Percentiles rank a stretch among this genome's conserved stretches.
These are phyloP conservation scores for Phyto melanocephala DNA, from an alignment of 2,888 invertebrate species.

Conservation along the genomic window DNA sequence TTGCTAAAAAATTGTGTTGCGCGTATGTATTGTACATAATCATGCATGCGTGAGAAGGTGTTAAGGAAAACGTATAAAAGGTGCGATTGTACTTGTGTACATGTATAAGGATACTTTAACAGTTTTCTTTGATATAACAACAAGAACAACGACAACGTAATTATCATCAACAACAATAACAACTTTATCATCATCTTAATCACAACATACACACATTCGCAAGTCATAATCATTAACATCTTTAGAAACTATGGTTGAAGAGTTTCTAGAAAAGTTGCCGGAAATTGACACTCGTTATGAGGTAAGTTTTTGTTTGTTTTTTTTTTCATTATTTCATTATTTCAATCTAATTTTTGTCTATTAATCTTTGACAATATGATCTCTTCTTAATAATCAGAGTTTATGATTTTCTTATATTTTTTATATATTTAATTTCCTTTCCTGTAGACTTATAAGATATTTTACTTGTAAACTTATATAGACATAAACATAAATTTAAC, in stretches of 20 bases:
- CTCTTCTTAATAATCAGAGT: not conserved
- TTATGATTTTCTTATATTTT: not conserved
- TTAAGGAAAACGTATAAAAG: slow-evolving; percentile 26
- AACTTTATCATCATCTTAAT: slow-evolving; percentile 25
- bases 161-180: not conserved
- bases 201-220: not conserved
- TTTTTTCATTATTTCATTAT: not conserved
- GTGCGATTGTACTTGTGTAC: slow-evolving; percentile 12
- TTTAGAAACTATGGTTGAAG: slow-evolving; percentile 76
- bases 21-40: not conserved
- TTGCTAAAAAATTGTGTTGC: not conserved
- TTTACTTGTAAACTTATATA: not conserved
- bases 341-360: no score
- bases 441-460: slow-evolving; percentile 6
- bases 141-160: not conserved
- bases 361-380: no score
- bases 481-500: slow-evolving; percentile 31
- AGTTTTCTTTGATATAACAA: slow-evolving; percentile 28
- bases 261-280: slow-evolving; percentile 78
- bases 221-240: not conserved
- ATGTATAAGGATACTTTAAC: slow-evolving; percentile 32
- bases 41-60: slow-evolving; percentile 18
- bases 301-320: slow-evolving; percentile 58
- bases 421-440: not conserved
- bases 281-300: slow-evolving; percentile 78